Conservation (phyloP, 2,113 vertebrate genomes). For the Irena cyanogastra region DNA sequence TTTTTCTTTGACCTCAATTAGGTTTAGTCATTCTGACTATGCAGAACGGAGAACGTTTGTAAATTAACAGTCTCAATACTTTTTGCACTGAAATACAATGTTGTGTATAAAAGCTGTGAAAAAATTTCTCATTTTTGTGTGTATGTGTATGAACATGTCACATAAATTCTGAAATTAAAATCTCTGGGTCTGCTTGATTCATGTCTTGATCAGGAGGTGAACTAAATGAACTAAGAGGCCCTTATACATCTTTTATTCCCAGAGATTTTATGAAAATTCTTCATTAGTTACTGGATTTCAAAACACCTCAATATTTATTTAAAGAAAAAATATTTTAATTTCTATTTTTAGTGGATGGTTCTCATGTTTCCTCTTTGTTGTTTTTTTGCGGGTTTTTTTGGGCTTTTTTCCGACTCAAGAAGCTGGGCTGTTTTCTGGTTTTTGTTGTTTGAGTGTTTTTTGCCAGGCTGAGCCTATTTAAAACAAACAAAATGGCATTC, state of each 20-base stretch:
- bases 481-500: background rate
- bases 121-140: accelerated
- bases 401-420: background rate
- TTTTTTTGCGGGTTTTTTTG: background rate
- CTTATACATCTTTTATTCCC: background rate
- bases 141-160: background rate
- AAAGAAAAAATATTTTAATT: background rate
- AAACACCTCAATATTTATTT: background rate
- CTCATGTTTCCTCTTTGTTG: background rate
- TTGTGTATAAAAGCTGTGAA: background rate
- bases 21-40: background rate
- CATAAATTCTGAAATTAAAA: background rate
- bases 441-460: background rate
- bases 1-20: background rate
- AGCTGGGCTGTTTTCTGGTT: background rate
- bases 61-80: background rate
- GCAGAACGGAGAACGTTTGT: background rate
- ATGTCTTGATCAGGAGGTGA: background rate
- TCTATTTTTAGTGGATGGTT: background rate
- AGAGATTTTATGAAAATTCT: background rate
- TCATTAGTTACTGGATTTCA: background rate
- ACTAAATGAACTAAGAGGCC: background rate
- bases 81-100: background rate
- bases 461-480: background rate
- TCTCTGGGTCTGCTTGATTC: background rate